phyloP scores from a whole-genome alignment of 2,888 invertebrate species.

The Trileptium ribeirensis region DNA sequence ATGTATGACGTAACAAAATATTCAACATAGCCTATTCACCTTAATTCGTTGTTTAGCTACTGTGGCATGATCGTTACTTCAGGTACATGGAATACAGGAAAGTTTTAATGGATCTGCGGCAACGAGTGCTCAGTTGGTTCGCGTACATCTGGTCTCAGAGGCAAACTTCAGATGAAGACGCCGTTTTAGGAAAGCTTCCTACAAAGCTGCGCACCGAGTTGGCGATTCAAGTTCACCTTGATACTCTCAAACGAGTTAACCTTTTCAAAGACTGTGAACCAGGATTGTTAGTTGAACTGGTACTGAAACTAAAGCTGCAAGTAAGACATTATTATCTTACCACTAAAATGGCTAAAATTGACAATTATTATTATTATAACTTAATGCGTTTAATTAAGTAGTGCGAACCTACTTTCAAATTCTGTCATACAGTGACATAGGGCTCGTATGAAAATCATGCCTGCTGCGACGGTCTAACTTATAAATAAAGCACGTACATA shows the following conservation, averaged over 20 bases:
- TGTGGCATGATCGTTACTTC: no score
- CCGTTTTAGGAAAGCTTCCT: slow-evolving; percentile 64
- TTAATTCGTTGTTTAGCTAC: no score
- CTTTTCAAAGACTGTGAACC: slow-evolving; percentile 74
- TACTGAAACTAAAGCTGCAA: slow-evolving; percentile 74
- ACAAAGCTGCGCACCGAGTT: slow-evolving; percentile 90
- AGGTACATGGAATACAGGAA: slow-evolving; percentile 53
- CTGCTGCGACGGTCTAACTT: background rate
- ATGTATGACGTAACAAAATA: no score
- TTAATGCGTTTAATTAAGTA: background rate
- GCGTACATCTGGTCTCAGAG: slow-evolving; percentile 64
- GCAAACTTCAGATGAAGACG: slow-evolving; percentile 74
- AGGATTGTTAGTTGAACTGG: slow-evolving; percentile 79
- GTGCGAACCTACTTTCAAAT: no score
- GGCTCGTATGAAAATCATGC: no score
- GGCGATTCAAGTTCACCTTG: slow-evolving; percentile 86
- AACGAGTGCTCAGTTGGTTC: slow-evolving; percentile 79
- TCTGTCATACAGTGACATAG: no score
- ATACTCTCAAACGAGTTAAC: slow-evolving; percentile 63
- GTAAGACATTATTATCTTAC: no score
- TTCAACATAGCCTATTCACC: no score
- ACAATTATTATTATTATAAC: no score
- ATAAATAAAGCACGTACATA: no score
- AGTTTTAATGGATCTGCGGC: slow-evolving; percentile 67
- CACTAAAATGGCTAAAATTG: background rate